Base-by-base conservation (phyloP, 1,140 invertebrate genomes). In the Temnothorax longispinosus region DNA sequence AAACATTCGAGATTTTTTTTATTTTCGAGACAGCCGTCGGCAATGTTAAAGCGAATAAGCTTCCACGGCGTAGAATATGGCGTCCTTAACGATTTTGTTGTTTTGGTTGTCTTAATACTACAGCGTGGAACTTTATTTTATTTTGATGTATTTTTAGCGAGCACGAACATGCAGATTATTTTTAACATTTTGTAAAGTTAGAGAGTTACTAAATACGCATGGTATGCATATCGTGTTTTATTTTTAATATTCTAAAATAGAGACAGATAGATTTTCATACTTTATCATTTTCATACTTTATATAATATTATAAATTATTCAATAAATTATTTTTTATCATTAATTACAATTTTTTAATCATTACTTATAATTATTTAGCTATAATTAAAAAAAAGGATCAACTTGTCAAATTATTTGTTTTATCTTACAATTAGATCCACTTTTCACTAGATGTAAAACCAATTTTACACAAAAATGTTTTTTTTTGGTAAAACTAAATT, bases 11-110 rank as follows among this genome's bases (percentile, higher is more conserved):
- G 11, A 47, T 69, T 50, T 50, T 71, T 81, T 81, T 81, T 81
- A 72, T 81, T 72, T 7, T 72, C 5, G 13, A 81, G 78, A 35
- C 80, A 47, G 69, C 67, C 67, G 52, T 69, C 41, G 69, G n/a
- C 54, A 47, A 27, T n/a, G 21, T 21, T 67, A 52, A 27, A 58
- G 38, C 50, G 27, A 27, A 27, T 27, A 56, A 60, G 27, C 27
- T 82, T 11, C 10, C 8, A 27, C 18, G 44, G 2, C 38, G 4
- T 44, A 27, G n/a, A 67, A 15, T 32, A 69, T 32, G 13, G 3
- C 27, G 41, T 71, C 2, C 7, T 32, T 47, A 56, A 56, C 7
- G 56, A 84, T 75, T 47, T 47, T 75, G 50, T 72, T 72, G n/a
- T 71, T 56, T 60, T 60, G 44, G 11, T 74, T 32, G 15, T 75